phyloP scores from a whole-genome alignment of 2,113 vertebrate genomes.

The Pterocles orientalis region DNA sequence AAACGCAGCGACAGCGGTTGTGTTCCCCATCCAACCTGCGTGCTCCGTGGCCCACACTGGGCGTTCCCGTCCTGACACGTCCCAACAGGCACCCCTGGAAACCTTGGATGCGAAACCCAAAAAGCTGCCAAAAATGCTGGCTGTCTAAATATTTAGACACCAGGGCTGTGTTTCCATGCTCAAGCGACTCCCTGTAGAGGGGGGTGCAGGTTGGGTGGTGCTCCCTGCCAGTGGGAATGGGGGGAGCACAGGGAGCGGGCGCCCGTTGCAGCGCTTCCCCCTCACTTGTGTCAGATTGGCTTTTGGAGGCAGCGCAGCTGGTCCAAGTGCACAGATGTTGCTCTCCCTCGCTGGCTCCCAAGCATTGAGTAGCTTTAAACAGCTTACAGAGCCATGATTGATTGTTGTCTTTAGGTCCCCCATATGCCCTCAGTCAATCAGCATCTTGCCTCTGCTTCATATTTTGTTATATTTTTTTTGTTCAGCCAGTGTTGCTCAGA shows the following conservation, averaged over 20 bases:
- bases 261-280: neutral
- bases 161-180: rapidly evolving
- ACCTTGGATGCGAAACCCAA: neutral
- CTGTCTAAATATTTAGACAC: neutral
- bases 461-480: neutral
- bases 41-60: neutral
- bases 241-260: rapidly evolving
- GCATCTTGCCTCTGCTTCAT: neutral
- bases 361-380: neutral
- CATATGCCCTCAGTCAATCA: slow-evolving; percentile 33
- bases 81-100: slow-evolving; percentile 70
- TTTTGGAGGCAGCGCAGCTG: neutral
- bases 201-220: neutral
- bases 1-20: slow-evolving; percentile 76
- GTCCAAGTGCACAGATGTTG: neutral
- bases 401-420: slow-evolving; percentile 26
- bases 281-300: neutral
- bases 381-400: neutral
- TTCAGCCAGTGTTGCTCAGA: neutral
- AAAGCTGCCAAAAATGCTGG: neutral
- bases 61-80: slow-evolving; percentile 74
- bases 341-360: neutral
- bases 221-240: neutral
- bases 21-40: slow-evolving; percentile 79
- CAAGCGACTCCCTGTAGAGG: rapidly evolving